Percentiles rank a stretch among this genome's conserved stretches.
phyloP scores from a whole-genome alignment of 2,113 vertebrate species.

The Pseudois nayaur region DNA sequence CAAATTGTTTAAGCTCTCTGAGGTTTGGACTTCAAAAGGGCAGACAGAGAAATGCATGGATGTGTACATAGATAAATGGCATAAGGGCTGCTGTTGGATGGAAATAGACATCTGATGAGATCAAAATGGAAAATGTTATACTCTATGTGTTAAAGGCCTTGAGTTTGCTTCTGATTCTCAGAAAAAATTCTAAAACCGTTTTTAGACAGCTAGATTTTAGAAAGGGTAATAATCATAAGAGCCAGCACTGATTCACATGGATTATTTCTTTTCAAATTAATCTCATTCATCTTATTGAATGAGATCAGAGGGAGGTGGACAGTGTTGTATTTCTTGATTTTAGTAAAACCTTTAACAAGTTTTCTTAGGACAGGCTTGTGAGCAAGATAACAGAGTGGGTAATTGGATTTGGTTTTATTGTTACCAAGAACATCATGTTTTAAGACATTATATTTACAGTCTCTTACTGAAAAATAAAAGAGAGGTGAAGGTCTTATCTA shows the following conservation, averaged over 20 bases:
- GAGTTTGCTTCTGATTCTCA: background rate
- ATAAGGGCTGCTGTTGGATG: background rate
- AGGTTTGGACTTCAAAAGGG: slow-evolving; percentile 16
- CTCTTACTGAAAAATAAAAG: background rate
- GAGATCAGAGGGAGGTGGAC: background rate
- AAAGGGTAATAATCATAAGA: background rate
- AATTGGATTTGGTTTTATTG: slow-evolving; percentile 25
- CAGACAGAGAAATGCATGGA: background rate
- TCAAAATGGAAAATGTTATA: background rate
- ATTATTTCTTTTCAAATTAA: slow-evolving; percentile 35
- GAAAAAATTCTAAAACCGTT: background rate
- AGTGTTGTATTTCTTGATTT: background rate
- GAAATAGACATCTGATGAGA: background rate
- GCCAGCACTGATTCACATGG: background rate
- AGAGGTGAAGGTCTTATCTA: background rate
- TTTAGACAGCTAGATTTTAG: background rate
- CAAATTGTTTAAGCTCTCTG: background rate
- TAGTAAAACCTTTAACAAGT: background rate
- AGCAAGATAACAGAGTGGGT: background rate
- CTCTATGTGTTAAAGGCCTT: background rate
- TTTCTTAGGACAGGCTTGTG: background rate
- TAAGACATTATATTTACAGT: background rate
- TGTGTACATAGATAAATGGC: background rate
- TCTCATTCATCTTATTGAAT: background rate
- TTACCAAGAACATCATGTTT: slow-evolving; percentile 8